Base-by-base conservation (phyloP, 2,797 vertebrate species). In the Sebastes steindachneri region DNA sequence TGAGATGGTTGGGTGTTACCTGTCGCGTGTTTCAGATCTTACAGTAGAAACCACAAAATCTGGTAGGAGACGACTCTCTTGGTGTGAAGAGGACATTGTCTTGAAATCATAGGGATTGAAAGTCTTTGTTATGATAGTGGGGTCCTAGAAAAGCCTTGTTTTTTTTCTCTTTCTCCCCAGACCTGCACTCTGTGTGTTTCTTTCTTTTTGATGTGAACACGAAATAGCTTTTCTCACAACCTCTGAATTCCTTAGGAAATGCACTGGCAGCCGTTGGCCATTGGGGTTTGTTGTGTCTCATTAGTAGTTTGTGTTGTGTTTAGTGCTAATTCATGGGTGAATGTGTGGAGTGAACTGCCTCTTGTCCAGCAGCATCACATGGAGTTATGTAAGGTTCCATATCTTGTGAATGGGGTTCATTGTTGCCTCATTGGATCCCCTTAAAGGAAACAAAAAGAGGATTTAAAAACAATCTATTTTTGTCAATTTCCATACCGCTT, bases 381-480 rank as follows among this genome's bases (percentile, higher is more conserved):
- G 58, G 62, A 80, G 76, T 94, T 93, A 86, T 91, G 85, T 90
- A 89, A 92, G 90, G 86, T 88, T 89, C 79, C 25, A 77, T 86
- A 80, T 85, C 82, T 83, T 55, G 69, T 93, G 83, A 94, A 94
- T 89, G 79, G 84, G 64, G 51, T 77, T 88, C 85, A 90, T 94
- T 94, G 92, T 94, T 86, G 65, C 74, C 67, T 71, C 55, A 62
- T 17, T 81, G 65, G 76, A 85, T 85, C 81, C 37, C 73, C 77
- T 88, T 84, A 59, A 91, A 84, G 66, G n/a, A 84, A 85, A 68
- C 67, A 83, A 69, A 84, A 89, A 85, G 71, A 28, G 9, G 87
- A 89, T 90, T 91, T 88, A 58, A 82, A 86, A 83, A 70, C 29
- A 17, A 17, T 80, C 57, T 82, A 19, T 86, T 81, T 82, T 54